Evolutionary conservation across 2,888 invertebrate genomes (phyloP).

Genomic region (Hypercompe scribonia): DNA sequence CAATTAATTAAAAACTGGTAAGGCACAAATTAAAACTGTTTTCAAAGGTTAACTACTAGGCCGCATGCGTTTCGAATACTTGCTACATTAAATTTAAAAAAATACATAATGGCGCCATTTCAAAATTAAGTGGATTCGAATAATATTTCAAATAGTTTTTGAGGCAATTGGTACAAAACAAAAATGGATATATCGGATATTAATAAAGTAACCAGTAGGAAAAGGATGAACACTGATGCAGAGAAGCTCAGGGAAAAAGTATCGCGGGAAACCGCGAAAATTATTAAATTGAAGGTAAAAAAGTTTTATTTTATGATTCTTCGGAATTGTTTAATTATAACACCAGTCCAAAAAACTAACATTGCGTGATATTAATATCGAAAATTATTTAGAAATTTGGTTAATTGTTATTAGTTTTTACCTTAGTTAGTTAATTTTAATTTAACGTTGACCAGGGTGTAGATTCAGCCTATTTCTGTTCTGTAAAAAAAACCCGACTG

Average conservation of each 20-base stretch:
- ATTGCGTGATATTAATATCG: neutral
- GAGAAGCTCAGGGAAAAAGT: conserved; percentile 74
- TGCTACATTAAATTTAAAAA: neutral
- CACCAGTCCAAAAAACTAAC: neutral
- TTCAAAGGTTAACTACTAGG: neutral
- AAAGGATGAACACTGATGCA: conserved; percentile 68
- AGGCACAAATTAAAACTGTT: neutral
- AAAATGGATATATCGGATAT: conserved; percentile 70
- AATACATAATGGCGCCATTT: neutral
- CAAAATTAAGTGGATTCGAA: neutral
- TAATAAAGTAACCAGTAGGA: conserved; percentile 66
- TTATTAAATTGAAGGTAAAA: conserved; percentile 74
- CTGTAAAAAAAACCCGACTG: too few relatives aligned
- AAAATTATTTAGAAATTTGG: too few relatives aligned
- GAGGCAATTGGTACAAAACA: neutral
- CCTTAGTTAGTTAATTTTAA: too few relatives aligned
- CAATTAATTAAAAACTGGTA: neutral
- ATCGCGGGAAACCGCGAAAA: conserved; percentile 70
- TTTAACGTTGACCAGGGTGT: too few relatives aligned
- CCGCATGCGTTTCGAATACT: neutral
- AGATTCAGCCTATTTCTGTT: too few relatives aligned
- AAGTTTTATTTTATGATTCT: conserved; percentile 3
- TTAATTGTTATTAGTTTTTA: too few relatives aligned
- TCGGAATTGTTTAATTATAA: neutral
- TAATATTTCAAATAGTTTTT: neutral